Conservation (phyloP, 2,797 vertebrate species). For the Brachymystax lenok region DNA sequence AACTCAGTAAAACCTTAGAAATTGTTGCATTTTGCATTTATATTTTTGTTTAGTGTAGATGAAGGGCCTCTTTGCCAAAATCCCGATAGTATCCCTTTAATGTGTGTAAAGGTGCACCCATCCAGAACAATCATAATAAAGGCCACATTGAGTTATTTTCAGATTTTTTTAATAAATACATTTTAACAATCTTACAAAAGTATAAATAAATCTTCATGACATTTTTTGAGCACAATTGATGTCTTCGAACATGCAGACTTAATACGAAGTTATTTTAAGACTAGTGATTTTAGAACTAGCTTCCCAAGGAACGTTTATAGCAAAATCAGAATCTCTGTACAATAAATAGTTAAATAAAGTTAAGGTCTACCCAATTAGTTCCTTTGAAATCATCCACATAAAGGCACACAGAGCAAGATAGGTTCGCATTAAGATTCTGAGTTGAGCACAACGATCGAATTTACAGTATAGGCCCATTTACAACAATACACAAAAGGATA, state of each 20-base stretch:
- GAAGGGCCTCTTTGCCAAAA: too few relatives aligned
- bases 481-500: background rate
- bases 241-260: constrained; percentile 46
- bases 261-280: background rate
- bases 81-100: too few relatives aligned
- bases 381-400: background rate
- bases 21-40: too few relatives aligned
- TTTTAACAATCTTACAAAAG: constrained; percentile 67
- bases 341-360: background rate
- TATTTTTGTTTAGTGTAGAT: too few relatives aligned
- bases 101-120: too few relatives aligned
- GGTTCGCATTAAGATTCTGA: background rate
- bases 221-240: constrained; percentile 54
- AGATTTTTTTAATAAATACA: constrained; percentile 23
- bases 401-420: background rate
- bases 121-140: too few relatives aligned
- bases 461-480: background rate
- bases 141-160: too few relatives aligned
- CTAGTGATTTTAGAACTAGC: background rate
- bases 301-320: constrained; percentile 29
- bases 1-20: too few relatives aligned
- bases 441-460: background rate
- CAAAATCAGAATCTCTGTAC: constrained; percentile 28
- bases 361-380: background rate
- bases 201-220: constrained; percentile 69